phyloP scores from a whole-genome alignment of 2,888 invertebrate genomes.

The Xestoiulus laeticollis region DNA sequence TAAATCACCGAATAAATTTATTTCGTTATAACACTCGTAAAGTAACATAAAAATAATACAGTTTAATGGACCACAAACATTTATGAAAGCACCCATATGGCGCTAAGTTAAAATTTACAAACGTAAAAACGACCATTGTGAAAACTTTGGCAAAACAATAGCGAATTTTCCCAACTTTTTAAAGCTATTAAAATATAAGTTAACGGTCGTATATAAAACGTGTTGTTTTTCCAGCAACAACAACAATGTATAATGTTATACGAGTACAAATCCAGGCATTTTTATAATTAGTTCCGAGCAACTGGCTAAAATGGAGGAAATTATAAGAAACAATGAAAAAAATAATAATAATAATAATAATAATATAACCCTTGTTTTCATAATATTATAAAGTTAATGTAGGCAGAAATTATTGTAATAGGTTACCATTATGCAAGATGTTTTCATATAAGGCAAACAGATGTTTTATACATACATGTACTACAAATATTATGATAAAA shows the following conservation, averaged over 20 bases:
- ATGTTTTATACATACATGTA: no score
- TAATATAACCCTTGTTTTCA: no score
- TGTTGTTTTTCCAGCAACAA: not conserved
- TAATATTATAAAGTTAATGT: not conserved
- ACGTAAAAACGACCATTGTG: not conserved
- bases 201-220: not conserved
- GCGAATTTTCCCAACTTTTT: not conserved
- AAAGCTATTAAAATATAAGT: not conserved
- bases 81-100: not conserved
- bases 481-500: no score
- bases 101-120: not conserved
- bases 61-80: not conserved
- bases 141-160: not conserved
- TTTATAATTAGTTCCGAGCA: not conserved
- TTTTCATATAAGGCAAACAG: not conserved
- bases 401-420: not conserved
- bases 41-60: not conserved
- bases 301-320: slow-evolving; percentile 9
- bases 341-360: no score
- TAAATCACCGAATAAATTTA: not conserved
- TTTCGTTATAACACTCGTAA: not conserved
- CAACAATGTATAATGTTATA: not conserved
- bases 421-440: not conserved
- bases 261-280: no score
- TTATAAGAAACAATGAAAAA: not conserved